Evolutionary conservation across 2,113 vertebrate genomes (phyloP), one percentile per base, ranked within the genome.

Genomic region (Mirounga angustirostris): DNA sequence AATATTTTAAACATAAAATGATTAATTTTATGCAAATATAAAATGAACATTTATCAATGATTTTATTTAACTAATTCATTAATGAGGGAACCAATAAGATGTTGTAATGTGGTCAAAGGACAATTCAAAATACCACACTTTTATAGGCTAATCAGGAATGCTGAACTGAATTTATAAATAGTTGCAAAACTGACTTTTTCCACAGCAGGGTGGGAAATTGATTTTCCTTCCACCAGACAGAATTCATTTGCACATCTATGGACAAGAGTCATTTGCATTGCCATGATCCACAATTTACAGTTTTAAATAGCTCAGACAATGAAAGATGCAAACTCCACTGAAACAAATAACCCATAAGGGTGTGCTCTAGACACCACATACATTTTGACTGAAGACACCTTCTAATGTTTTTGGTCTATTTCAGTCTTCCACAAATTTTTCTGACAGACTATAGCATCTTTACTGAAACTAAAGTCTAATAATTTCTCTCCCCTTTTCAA

Each of bases 241-340:
- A 91, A 92, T 92, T 91, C 74, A 76, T 91, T 82, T 87, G 56
- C 74, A 94, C 30, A 67, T 91, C 83, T 88, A 61, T 95, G 58
- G 76, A 83, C 40, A 82, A 86, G 56, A 94, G 65, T 84, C 43
- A 78, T 97, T 92, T 89, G 28, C 26, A 61, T 61, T 92, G 59
- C 61, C 4, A 0, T 50, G 54, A 93, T 83, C 28, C 21, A 85
- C n/a, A 89, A 79, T 61, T 71, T 84, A 56, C 43, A 79, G 81
- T 85, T 95, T 89, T 93, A 89, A 97, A 54, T 46, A 93, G 61
- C 71, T 84, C 43, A 73, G 56, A 87, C 65, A 91, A 58, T 79
- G 54, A 95, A 78, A 79, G 28, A 89, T 36, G 10, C 13, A 85
- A 91, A 79, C 6, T 82, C 40, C 36, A 84, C 4, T 50, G 30